phyloP scores from a whole-genome alignment of 2,888 invertebrate genomes.

The Ctena decussata region DNA sequence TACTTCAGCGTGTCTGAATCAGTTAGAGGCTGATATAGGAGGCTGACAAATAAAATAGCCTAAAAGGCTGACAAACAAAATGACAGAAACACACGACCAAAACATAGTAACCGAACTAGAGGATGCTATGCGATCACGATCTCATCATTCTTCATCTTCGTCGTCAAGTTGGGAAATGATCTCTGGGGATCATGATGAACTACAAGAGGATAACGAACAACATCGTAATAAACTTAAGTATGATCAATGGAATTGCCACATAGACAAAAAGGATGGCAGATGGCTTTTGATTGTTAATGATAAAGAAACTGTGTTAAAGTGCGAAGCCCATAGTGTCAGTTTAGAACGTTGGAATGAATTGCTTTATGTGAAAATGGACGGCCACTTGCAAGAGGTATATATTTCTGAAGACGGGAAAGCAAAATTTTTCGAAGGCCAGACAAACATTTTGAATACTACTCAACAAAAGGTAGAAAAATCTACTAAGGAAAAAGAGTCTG shows the following conservation, averaged over 20 bases:
- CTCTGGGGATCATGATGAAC: neutral
- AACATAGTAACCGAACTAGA: neutral
- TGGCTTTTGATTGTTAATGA: neutral
- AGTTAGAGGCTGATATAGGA: too few species aligned
- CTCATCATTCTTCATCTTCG: neutral
- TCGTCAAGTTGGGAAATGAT: neutral
- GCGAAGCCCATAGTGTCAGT: neutral
- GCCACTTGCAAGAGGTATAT: neutral
- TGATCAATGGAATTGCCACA: neutral
- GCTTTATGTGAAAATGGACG: neutral
- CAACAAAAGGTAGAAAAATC: too few species aligned
- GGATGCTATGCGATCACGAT: neutral
- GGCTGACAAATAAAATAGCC: too few species aligned
- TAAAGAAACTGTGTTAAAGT: neutral
- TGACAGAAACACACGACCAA: too few species aligned
- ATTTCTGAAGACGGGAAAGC: neutral
- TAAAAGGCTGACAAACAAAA: too few species aligned
- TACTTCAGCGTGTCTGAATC: too few species aligned
- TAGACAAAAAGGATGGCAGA: neutral
- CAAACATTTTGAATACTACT: too few species aligned
- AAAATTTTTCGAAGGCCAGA: too few species aligned
- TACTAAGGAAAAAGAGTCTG: too few species aligned
- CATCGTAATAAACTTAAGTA: too few species aligned
- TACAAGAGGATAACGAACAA: neutral
- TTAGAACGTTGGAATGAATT: neutral